Percentiles rank a stretch among this genome's conserved stretches.
Evolutionary conservation across 2,113 vertebrate genomes (phyloP).

Genomic region (Rynchops niger): DNA sequence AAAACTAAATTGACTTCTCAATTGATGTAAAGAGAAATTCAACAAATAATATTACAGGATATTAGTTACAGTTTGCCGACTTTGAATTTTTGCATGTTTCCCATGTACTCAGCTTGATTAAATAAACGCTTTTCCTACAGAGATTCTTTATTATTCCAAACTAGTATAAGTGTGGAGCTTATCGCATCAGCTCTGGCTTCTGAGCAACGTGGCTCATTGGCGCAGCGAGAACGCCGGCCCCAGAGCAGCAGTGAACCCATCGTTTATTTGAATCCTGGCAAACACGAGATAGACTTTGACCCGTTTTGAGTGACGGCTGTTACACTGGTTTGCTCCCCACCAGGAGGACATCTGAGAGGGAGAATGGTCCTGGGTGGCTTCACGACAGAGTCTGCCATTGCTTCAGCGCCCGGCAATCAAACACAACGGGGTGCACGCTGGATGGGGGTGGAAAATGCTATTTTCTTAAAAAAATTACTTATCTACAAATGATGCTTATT

Average conservation of each 20-base stretch:
- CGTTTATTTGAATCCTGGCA: background rate
- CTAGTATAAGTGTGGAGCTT: background rate
- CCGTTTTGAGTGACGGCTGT: background rate
- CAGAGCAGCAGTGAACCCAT: background rate
- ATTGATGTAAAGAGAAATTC: conserved; percentile 64
- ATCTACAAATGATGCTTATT: background rate
- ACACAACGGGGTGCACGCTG: fast-evolving
- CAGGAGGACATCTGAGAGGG: background rate
- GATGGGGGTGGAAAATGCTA: background rate
- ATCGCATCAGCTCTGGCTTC: background rate
- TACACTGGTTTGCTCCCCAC: background rate
- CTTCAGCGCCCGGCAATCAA: fast-evolving
- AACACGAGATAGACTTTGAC: background rate
- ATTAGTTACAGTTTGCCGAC: conserved; percentile 62
- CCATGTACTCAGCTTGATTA: conserved; percentile 27
- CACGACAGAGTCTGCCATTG: background rate
- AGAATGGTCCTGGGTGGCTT: background rate
- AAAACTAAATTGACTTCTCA: conserved; percentile 70
- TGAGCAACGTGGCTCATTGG: background rate
- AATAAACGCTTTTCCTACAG: conserved; percentile 18
- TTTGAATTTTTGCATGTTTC: conserved; percentile 56
- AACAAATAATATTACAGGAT: conserved; percentile 66
- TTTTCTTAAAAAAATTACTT: background rate
- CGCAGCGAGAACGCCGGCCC: background rate
- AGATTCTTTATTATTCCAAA: conserved; percentile 39